Conservation (phyloP, 2,113 vertebrate species). For the Tyto alba region DNA sequence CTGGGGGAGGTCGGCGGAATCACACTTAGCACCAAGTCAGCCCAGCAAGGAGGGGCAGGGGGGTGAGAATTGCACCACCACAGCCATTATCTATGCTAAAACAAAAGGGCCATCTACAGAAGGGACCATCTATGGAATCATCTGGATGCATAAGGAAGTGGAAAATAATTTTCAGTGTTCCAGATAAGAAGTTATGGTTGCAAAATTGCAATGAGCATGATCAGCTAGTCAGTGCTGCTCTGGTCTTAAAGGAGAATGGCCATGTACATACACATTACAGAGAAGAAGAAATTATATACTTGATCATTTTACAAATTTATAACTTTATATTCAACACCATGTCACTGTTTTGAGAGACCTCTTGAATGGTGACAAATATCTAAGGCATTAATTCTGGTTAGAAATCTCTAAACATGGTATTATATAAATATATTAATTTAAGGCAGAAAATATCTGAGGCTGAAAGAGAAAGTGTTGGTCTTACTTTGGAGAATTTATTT, state of each 20-base stretch:
- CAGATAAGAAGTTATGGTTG: background rate
- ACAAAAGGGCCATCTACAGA: background rate
- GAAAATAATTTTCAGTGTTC: background rate
- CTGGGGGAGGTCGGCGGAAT: no score
- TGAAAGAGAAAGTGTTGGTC: background rate
- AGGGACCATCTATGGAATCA: background rate
- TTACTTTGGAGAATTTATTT: background rate
- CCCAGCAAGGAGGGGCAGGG: no score
- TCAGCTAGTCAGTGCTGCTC: background rate
- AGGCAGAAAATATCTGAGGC: background rate
- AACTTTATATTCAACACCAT: background rate
- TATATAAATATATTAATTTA: background rate
- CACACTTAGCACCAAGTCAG: no score
- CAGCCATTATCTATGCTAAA: background rate
- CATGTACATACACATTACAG: no score
- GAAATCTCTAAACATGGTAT: background rate
- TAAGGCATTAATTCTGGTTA: background rate
- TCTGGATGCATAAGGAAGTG: background rate
- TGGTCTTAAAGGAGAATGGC: background rate
- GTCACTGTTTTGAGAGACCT: background rate
- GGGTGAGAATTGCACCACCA: no score
- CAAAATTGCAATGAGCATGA: background rate
- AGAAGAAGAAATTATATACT: background rate
- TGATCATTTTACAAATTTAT: background rate
- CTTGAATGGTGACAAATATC: background rate